These are phyloP conservation scores for Dasyurus viverrinus DNA, from an alignment of 2,113 vertebrate genomes.

Conservation along the genomic window DNA sequence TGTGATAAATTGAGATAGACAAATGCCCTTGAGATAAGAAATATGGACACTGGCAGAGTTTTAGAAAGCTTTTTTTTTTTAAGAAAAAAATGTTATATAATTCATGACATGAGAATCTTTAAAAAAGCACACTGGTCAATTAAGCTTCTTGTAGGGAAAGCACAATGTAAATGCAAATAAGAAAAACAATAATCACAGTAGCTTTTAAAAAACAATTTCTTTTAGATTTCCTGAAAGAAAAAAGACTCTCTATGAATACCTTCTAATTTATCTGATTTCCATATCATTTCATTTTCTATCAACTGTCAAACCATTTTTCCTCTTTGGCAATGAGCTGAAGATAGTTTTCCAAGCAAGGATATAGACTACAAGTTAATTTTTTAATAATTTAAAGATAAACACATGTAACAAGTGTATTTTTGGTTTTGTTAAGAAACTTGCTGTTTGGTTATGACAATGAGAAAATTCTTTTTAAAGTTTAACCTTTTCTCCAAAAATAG, in stretches of 20 bases:
- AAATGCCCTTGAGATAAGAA: not conserved
- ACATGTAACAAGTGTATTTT: constrained; percentile 41
- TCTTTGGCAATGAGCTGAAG: not conserved
- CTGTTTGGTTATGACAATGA: constrained; percentile 3
- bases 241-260: not conserved
- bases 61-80: not conserved
- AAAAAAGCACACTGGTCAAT: not conserved
- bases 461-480: not conserved
- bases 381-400: constrained; percentile 8
- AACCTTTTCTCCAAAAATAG: not conserved
- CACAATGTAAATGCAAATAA: constrained; percentile 24
- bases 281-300: constrained; percentile 12
- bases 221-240: not conserved
- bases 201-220: constrained; percentile 1
- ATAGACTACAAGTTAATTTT: not conserved
- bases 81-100: not conserved
- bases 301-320: not conserved
- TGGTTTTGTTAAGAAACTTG: not conserved
- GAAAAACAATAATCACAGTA: constrained; percentile 12
- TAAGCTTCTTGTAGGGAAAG: constrained; percentile 18
- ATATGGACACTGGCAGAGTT: not conserved
- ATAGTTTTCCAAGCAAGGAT: constrained; percentile 31
- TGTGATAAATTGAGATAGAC: not conserved
- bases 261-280: constrained; percentile 21
- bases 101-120: not conserved